Base-by-base conservation (phyloP, 2,113 vertebrate species). In the Pleuronectes platessa region DNA sequence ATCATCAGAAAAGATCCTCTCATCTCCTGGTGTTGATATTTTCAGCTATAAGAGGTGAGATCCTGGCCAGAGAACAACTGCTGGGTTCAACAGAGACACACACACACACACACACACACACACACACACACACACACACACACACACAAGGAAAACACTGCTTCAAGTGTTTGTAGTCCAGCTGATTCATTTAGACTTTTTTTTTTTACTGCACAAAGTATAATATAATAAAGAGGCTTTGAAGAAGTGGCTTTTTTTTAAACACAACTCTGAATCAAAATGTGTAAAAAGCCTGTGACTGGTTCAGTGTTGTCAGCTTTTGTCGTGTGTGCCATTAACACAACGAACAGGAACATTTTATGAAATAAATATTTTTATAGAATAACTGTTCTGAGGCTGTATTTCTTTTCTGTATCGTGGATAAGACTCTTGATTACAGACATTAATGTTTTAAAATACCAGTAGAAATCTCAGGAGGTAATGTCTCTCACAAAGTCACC, bases 261-360 rank as follows among this genome's bases (percentile, higher is more conserved):
- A 51, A 51, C 24, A 47, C 18, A 59, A 5, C 37, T 40, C 26
- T 68, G 24, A 31, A 61, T 17, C 23, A 24, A 51, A 61, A 47
- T 58, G 49, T 49, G 13, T 3, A 13, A 68, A 68, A 71, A 60
- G n/a, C 37, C 59, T 68, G n/a, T 68, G 31, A 74, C 23, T 4
- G 17, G 58, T 45, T 68, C 11, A 24, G 17, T 54, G 47, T n/a
- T 20, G 0, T 37, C 15, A 11, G 13, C n/a, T n/a, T 72, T 35
- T 45, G 40, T 54, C 37, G 15, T 61, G 42, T 31, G 31, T 31
- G 5, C 12, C 45, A 54, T 27, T 21, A n/a, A 3, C 58, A 24
- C 17, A 42, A 10, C 4, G 0, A 35, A 3, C 18, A 51, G 49
- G 49, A 51, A 51, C 42, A 45, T 45, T 13, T 12, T 13, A 45